These are phyloP conservation scores for Centropus bengalensis DNA, from an alignment of 2,113 vertebrate species.

Conservation along the genomic window DNA sequence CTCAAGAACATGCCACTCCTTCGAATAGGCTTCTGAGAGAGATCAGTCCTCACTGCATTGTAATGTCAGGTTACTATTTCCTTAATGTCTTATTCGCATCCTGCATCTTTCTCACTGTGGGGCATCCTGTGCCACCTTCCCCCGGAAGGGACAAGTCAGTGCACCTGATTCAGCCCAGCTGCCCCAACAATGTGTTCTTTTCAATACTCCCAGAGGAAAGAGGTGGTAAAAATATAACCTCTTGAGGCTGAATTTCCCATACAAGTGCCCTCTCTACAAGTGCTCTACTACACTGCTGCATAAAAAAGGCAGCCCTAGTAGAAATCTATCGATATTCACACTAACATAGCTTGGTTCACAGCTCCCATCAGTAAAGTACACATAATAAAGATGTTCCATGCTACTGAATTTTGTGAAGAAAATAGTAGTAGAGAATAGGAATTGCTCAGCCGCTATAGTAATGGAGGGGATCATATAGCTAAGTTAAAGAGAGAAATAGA, in stretches of 20 bases:
- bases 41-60: accelerated
- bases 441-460: background rate
- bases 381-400: background rate
- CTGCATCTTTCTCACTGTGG: background rate
- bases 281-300: background rate
- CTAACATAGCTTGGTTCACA: accelerated
- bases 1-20: background rate
- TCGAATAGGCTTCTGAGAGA: background rate
- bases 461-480: background rate
- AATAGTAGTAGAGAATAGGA: background rate
- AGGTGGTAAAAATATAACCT: background rate
- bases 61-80: background rate
- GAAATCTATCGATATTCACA: background rate
- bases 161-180: background rate
- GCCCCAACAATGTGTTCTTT: background rate
- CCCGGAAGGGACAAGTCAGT: accelerated
- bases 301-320: background rate
- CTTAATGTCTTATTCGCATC: background rate
- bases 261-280: background rate
- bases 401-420: background rate
- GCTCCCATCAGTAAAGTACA: background rate
- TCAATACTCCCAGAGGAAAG: background rate
- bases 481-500: background rate
- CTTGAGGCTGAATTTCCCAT: background rate
- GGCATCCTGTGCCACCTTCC: background rate